Base-by-base conservation (phyloP, 2,888 invertebrate genomes). In the Parascotia fuliginaria region DNA sequence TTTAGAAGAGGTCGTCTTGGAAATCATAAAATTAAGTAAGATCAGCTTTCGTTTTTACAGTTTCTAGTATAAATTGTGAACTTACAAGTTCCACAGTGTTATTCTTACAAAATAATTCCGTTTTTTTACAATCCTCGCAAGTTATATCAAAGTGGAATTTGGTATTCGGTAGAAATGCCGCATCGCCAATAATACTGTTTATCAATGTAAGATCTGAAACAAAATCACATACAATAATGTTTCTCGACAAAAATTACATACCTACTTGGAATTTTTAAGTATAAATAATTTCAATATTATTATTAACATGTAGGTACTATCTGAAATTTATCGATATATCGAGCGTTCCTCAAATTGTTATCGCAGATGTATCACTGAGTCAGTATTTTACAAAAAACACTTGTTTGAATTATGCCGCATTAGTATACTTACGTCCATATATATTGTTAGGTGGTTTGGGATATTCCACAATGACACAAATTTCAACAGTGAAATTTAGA, bases 41-140 rank as follows among this genome's bases (percentile, higher is more conserved):
- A n/a, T n/a, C n/a, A n/a, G n/a, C n/a, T n/a, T n/a, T n/a, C n/a
- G n/a, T n/a, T n/a, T n/a, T n/a, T n/a, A n/a, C n/a, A n/a, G n/a
- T n/a, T n/a, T n/a, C n/a, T n/a, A n/a, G n/a, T n/a, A n/a, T n/a
- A n/a, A n/a, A n/a, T n/a, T n/a, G n/a, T n/a, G n/a, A n/a, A n/a
- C 77, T 73, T 67, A 83, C 83, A 42, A 80, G 42, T 19, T 22
- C 13, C 0, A 83, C 71, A 1, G 44, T 48, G 0, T 81, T 42
- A 9, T 75, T 56, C 9, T 56, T 9, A 40, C 70, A 73, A 5
- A 45, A 36, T 7, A 0, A 6, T 2, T 40, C 24, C 0, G 34
- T 12, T 11, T 24, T 52, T 0, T 7, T 0, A 11, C 66, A 69
- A 9, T 9, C 13, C 4, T 5, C 4, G n/a, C 60, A 49, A 3